Evolutionary conservation across 2,888 invertebrate genomes (phyloP).

Genomic region (Tipula vernalis): DNA sequence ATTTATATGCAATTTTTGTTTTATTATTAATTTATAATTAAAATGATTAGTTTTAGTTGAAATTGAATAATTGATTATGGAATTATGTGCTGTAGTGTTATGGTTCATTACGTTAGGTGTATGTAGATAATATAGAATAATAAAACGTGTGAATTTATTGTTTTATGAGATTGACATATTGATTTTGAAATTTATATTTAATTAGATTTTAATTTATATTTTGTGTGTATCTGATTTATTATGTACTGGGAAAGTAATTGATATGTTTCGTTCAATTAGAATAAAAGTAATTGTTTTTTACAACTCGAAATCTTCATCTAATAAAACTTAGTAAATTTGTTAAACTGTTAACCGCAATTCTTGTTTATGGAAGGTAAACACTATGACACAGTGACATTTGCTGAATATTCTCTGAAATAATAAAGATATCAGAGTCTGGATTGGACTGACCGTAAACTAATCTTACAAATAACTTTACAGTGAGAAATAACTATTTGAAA

Average conservation of each 20-base stretch:
- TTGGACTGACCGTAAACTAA: too few species aligned
- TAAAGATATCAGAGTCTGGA: too few species aligned
- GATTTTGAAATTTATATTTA: background rate
- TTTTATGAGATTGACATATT: background rate
- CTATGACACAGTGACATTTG: too few species aligned
- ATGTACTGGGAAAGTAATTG: background rate
- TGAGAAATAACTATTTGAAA: too few species aligned
- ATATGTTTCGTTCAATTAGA: background rate
- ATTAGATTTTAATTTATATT: background rate
- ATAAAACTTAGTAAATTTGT: too few species aligned
- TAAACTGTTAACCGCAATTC: too few species aligned
- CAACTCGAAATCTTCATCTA: too few species aligned
- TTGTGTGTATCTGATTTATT: background rate
- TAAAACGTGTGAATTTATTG: background rate
- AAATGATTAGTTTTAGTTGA: background rate
- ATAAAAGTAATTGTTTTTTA: too few species aligned
- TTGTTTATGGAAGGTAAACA: too few species aligned
- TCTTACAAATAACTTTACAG: too few species aligned
- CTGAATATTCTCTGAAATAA: too few species aligned
- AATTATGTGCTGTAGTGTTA: background rate
- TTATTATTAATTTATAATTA: background rate
- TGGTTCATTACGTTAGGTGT: background rate
- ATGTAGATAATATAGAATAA: background rate
- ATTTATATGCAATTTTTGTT: background rate
- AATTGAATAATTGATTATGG: background rate